Evolutionary conservation across 2,888 invertebrate genomes (phyloP).

Genomic region (Torymus auratus): DNA sequence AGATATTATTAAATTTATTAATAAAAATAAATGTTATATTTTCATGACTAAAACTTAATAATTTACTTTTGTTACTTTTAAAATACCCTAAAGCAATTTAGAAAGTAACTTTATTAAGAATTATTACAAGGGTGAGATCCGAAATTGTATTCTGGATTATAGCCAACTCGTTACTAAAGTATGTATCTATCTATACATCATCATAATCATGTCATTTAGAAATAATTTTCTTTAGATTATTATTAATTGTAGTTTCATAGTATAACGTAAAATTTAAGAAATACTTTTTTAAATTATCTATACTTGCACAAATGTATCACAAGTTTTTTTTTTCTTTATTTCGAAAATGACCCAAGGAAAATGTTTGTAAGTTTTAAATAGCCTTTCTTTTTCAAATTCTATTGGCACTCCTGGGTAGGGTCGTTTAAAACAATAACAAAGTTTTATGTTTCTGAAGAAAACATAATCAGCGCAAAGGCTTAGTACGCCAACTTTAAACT

Average conservation of each 20-base stretch:
- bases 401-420: background rate
- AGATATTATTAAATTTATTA: too few relatives aligned
- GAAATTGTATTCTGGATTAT: slow-evolving; percentile 5
- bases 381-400: background rate
- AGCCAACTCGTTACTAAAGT: slow-evolving; percentile 22
- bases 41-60: too few relatives aligned
- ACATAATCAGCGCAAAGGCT: slow-evolving; percentile 1
- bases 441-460: background rate
- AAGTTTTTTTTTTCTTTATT: too few relatives aligned
- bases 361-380: background rate
- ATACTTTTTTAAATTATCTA: too few relatives aligned
- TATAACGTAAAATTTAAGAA: too few relatives aligned
- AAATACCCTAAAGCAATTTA: background rate
- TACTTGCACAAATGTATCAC: too few relatives aligned
- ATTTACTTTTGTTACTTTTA: too few relatives aligned
- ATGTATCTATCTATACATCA: slow-evolving; percentile 1
- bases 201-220: slow-evolving; percentile 5
- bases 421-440: slow-evolving; percentile 5
- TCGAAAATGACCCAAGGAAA: too few relatives aligned
- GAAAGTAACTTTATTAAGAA: background rate
- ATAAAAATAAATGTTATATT: too few relatives aligned
- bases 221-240: background rate
- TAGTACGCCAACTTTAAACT: background rate
- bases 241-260: background rate
- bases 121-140: background rate